Conservation (phyloP, 37 sponge, comb jelly and placozoan species). For the Crambe crambe region DNA sequence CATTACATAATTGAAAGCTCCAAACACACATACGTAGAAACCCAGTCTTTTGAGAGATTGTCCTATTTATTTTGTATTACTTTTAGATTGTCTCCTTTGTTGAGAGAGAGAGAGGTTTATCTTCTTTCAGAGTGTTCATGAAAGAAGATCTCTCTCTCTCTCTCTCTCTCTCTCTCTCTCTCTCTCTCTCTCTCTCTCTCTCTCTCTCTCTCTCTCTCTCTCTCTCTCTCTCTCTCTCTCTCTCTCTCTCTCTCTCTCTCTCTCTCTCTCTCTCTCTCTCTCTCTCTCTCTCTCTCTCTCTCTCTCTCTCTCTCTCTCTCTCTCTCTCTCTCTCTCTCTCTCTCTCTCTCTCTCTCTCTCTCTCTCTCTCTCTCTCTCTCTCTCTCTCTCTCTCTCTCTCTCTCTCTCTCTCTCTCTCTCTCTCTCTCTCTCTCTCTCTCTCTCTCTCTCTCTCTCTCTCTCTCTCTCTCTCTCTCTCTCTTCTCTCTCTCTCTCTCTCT, state of each 20-base stretch:
- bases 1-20: too few species aligned
- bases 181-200: constrained; percentile 18
- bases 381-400: constrained; percentile 10
- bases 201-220: constrained; percentile 18
- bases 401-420: constrained; percentile 12
- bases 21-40: too few species aligned
- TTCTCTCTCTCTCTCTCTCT: not conserved
- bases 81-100: too few species aligned
- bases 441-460: constrained; percentile 16
- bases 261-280: not conserved
- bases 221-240: constrained; percentile 18
- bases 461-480: constrained; percentile 9
- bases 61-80: too few species aligned
- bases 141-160: constrained; percentile 4
- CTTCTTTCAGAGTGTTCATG: too few species aligned
- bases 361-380: constrained; percentile 1
- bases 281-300: constrained; percentile 22
- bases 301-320: constrained; percentile 13
- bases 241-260: constrained; percentile 18
- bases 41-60: too few species aligned
- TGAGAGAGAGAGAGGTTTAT: too few species aligned
- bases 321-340: constrained; percentile 3
- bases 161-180: constrained; percentile 18
- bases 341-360: constrained; percentile 8
- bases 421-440: constrained; percentile 20